These are phyloP conservation scores for Oxytorus armatus DNA, from an alignment of 2,888 invertebrate genomes.

Conservation along the genomic window DNA sequence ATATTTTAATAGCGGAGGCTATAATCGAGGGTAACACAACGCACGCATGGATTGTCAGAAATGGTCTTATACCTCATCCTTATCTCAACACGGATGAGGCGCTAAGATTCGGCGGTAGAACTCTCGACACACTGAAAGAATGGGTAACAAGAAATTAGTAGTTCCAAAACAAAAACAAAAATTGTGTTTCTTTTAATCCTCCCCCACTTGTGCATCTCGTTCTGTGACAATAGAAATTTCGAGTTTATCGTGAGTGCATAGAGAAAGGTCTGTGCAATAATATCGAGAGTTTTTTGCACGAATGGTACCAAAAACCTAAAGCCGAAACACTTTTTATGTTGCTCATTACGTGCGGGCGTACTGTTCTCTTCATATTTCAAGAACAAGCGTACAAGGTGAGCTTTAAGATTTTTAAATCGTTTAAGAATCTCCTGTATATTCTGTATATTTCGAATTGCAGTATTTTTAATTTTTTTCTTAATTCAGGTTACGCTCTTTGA, in stretches of 20 bases:
- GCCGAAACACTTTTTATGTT: constrained; percentile 85
- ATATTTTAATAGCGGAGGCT: constrained; percentile 85
- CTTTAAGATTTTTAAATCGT: neutral
- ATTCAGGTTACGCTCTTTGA: constrained; percentile 85
- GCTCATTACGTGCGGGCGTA: constrained; percentile 85
- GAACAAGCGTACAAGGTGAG: constrained; percentile 80
- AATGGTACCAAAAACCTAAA: constrained; percentile 83
- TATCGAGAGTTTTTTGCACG: constrained; percentile 82
- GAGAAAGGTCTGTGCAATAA: constrained; percentile 83
- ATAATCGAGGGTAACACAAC: constrained; percentile 87
- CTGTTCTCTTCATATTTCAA: constrained; percentile 85
- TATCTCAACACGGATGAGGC: constrained; percentile 81
- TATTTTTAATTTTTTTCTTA: constrained; percentile 12
- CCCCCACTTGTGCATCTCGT: neutral
- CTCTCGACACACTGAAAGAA: constrained; percentile 78
- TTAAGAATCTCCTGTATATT: neutral
- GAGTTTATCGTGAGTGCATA: constrained; percentile 84
- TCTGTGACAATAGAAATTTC: constrained; percentile 82
- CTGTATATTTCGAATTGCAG: neutral
- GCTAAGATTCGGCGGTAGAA: constrained; percentile 82
- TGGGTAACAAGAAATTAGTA: constrained; percentile 76
- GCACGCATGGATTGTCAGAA: constrained; percentile 82
- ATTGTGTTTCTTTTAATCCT: too few species aligned
- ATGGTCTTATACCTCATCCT: constrained; percentile 78
- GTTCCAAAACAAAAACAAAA: neutral